Evolutionary conservation across 2,797 vertebrate species (phyloP).

Genomic region (Antennarius maculatus): DNA sequence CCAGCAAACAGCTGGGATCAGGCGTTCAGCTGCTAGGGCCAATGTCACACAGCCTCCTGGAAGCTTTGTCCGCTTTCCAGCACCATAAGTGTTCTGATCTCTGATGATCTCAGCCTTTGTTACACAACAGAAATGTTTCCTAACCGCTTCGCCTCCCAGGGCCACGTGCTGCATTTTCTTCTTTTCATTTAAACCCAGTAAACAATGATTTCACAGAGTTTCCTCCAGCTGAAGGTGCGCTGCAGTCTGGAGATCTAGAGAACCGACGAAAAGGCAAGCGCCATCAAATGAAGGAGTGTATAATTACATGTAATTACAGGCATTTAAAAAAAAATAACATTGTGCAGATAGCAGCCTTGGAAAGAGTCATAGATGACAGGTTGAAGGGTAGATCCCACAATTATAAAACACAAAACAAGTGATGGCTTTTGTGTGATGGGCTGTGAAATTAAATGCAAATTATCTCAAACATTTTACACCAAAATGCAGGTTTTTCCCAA

Average conservation of each 20-base stretch:
- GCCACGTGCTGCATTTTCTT: background rate
- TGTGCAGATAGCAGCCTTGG: conserved; percentile 7
- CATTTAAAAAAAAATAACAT: conserved; percentile 28
- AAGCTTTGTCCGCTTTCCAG: background rate
- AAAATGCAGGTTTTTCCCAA: conserved; percentile 5
- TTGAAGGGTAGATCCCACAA: conserved; percentile 22
- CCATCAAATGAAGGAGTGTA: conserved; percentile 17
- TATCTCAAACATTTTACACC: conserved; percentile 22
- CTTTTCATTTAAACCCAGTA: conserved; percentile 14
- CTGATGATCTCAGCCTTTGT: background rate
- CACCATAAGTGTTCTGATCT: background rate
- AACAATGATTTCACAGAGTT: conserved; percentile 30
- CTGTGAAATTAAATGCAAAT: conserved; percentile 2
- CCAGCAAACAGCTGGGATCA: conserved; percentile 40
- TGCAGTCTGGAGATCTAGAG: conserved; percentile 2
- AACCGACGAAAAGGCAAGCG: conserved; percentile 7
- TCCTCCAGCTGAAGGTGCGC: conserved; percentile 4
- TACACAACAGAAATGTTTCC: conserved; percentile 7
- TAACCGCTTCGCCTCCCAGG: background rate
- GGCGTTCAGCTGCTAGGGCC: conserved; percentile 1
- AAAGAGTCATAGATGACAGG: conserved; percentile 29
- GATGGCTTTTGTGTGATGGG: conserved; percentile 16
- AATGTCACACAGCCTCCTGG: conserved; percentile 15
- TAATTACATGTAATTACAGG: conserved; percentile 48
- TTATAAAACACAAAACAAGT: conserved; percentile 28